Percentiles rank a stretch among this genome's conserved stretches.
Evolutionary conservation across 1,140 invertebrate species (phyloP).

Genomic region (Rhagoletis pomonella): DNA sequence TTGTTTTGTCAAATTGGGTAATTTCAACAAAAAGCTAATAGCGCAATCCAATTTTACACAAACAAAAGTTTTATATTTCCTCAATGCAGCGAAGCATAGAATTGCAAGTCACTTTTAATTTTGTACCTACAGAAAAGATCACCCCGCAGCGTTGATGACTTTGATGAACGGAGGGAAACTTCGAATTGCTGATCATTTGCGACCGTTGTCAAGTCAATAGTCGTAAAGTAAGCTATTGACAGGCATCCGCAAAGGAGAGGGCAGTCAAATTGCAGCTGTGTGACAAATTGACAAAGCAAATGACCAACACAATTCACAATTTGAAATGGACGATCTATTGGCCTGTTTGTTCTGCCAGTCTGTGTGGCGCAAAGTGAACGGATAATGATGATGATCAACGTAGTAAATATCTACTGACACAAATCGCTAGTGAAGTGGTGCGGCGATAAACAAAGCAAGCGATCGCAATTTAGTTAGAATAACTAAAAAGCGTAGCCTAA

Average conservation of each 20-base stretch:
- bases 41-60: too few relatives aligned
- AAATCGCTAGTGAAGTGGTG: not conserved
- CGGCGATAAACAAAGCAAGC: not conserved
- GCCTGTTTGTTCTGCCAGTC: not conserved
- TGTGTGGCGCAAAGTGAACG: not conserved
- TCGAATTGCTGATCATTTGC: not conserved
- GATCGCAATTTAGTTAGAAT: not conserved
- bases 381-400: not conserved
- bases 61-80: not conserved
- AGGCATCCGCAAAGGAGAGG: not conserved
- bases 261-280: slow-evolving; percentile 24
- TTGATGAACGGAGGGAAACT: not conserved
- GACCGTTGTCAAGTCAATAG: not conserved
- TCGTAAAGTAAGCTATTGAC: slow-evolving; percentile 42
- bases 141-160: not conserved
- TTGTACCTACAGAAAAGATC: not conserved
- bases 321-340: not conserved
- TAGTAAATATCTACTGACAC: not conserved
- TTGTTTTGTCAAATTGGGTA: slow-evolving; percentile 3
- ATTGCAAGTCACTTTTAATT: slow-evolving; percentile 1
- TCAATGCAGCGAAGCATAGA: not conserved
- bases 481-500: not conserved
- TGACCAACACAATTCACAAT: slow-evolving; percentile 30
- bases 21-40: slow-evolving; percentile 12
- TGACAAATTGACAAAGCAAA: slow-evolving; percentile 45